Conservation (phyloP, 2,113 vertebrate species). For the Struthidea cinerea region DNA sequence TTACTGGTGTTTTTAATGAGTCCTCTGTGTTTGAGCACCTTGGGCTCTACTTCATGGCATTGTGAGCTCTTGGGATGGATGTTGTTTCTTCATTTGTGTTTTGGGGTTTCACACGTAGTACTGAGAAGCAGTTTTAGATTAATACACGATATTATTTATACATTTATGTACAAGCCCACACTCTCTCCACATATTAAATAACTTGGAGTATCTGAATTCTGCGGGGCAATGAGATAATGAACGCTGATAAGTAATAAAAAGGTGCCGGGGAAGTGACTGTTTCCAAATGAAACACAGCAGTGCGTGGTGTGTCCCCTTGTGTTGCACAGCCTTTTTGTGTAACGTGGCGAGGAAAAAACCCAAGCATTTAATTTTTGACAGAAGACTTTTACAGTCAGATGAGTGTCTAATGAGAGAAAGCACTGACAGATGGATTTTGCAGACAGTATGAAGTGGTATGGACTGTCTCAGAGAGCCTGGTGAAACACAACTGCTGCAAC, state of each 20-base stretch:
- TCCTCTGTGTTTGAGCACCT: background rate
- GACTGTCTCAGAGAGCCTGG: background rate
- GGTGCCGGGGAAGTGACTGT: background rate
- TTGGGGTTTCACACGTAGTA: background rate
- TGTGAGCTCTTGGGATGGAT: background rate
- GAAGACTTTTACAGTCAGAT: background rate
- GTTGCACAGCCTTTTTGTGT: background rate
- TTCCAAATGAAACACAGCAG: background rate
- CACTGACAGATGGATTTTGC: background rate
- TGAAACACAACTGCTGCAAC: background rate
- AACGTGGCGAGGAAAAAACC: background rate
- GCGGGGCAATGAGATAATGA: background rate
- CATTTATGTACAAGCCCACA: background rate
- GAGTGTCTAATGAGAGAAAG: background rate
- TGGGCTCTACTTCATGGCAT: background rate
- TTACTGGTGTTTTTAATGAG: background rate
- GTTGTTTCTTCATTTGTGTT: background rate
- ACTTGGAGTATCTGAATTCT: background rate
- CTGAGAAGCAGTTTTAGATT: background rate
- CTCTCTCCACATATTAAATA: background rate
- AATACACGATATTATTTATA: background rate
- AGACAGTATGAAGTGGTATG: background rate
- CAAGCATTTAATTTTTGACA: background rate
- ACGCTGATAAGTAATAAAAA: background rate
- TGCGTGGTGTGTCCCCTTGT: background rate